Percentiles rank a stretch among this genome's conserved stretches.
phyloP scores from a whole-genome alignment of 1,140 invertebrate species.

The Anthonomus grandis region DNA sequence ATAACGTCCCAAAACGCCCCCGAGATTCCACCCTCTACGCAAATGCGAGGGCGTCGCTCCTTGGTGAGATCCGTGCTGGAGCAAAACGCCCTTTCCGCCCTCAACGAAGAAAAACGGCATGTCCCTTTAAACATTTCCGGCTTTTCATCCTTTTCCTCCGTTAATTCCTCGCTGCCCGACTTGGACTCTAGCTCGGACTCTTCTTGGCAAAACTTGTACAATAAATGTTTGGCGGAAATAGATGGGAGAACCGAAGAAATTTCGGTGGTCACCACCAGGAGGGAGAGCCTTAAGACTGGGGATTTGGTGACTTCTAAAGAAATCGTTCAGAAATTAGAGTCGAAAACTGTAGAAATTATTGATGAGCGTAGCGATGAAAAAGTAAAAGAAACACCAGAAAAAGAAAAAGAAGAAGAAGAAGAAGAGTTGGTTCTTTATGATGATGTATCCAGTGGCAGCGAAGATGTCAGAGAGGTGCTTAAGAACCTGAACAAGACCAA shows the following conservation, averaged over 20 bases:
- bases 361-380: constrained; percentile 4
- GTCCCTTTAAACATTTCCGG: background rate
- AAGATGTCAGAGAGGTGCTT: constrained; percentile 20
- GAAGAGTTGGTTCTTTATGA: constrained; percentile 27
- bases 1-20: background rate
- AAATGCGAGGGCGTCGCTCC: constrained; percentile 29
- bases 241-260: no score
- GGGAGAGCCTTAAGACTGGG: no score
- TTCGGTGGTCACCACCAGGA: no score
- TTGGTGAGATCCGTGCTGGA: constrained; percentile 37
- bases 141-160: no score
- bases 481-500: constrained; percentile 6
- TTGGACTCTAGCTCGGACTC: background rate
- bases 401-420: constrained; percentile 3
- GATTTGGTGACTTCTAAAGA: constrained; percentile 7
- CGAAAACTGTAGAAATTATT: constrained; percentile 4
- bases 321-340: background rate
- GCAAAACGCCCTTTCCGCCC: constrained; percentile 32
- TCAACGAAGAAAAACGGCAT: constrained; percentile 5
- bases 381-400: background rate
- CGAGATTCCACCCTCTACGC: background rate
- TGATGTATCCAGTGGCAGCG: constrained; percentile 26
- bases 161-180: background rate
- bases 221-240: no score
- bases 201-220: background rate